Conservation (phyloP, 2,888 invertebrate species). For the Eupithecia exiguata region DNA sequence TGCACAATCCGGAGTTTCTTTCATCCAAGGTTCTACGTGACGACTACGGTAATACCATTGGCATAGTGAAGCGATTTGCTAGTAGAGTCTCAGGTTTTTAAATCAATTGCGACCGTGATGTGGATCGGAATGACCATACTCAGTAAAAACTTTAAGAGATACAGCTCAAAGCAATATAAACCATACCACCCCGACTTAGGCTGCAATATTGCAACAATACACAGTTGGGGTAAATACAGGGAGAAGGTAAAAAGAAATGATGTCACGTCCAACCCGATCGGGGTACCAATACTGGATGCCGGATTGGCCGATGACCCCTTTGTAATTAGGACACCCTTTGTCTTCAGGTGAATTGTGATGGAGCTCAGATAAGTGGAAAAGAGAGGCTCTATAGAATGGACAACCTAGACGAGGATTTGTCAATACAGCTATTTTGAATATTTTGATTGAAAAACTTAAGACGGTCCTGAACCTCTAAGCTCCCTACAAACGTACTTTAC, state of each 20-base stretch:
- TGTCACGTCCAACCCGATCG: conserved; percentile 39
- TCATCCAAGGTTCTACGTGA: too few relatives aligned
- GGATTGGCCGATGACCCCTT: conserved; percentile 37
- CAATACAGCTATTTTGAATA: too few relatives aligned
- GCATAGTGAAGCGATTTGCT: background rate
- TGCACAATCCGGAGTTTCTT: too few relatives aligned
- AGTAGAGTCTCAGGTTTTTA: background rate
- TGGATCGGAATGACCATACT: background rate
- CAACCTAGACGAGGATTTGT: background rate
- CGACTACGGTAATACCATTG: too few relatives aligned
- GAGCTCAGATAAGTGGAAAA: background rate
- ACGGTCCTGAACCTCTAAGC: too few relatives aligned
- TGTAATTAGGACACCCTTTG: conserved; percentile 41
- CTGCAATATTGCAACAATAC: background rate
- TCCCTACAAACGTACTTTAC: too few relatives aligned
- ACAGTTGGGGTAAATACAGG: background rate
- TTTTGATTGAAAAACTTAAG: too few relatives aligned
- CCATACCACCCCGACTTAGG: background rate
- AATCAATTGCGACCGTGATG: background rate
- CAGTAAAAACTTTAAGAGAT: background rate
- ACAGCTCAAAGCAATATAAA: background rate
- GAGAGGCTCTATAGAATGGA: background rate
- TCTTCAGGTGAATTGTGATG: conserved; percentile 21
- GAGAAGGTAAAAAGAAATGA: conserved; percentile 32
- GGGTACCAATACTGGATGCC: conserved; percentile 28